Evolutionary conservation across 2,113 vertebrate genomes (phyloP).

Genomic region (Trogon melanurus): DNA sequence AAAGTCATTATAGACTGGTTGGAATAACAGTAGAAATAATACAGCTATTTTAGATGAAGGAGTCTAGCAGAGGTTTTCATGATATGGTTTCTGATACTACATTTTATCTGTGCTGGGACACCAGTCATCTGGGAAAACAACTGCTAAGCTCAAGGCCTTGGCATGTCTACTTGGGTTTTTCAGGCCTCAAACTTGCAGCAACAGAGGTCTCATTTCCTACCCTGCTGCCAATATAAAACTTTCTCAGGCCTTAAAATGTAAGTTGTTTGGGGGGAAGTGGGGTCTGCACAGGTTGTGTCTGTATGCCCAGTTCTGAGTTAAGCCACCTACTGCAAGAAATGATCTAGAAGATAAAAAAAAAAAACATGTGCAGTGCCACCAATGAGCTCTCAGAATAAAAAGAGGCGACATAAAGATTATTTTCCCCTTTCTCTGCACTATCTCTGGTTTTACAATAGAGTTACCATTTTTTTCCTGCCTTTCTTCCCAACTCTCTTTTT

Average conservation of each 20-base stretch:
- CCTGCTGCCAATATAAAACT: not conserved
- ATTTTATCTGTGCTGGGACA: not conserved
- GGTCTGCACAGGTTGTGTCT: not conserved
- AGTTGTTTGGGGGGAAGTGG: accelerated
- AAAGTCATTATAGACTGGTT: not conserved
- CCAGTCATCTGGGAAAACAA: not conserved
- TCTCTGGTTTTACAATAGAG: not conserved
- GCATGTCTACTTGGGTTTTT: not conserved
- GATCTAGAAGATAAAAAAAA: not conserved
- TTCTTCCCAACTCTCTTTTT: not conserved
- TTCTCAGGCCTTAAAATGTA: not conserved
- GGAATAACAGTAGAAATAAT: not conserved
- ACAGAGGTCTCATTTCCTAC: not conserved
- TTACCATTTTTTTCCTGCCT: not conserved
- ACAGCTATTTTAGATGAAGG: not conserved
- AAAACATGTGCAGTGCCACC: accelerated
- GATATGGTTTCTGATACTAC: not conserved
- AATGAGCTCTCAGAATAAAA: not conserved
- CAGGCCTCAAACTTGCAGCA: not conserved
- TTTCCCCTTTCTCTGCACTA: not conserved
- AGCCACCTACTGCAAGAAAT: not conserved
- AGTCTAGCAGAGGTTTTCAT: not conserved
- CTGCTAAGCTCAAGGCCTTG: not conserved
- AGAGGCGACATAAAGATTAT: not conserved
- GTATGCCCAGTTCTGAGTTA: not conserved